Conservation (phyloP, 1,140 invertebrate genomes). For the Ceratitis capitata region DNA sequence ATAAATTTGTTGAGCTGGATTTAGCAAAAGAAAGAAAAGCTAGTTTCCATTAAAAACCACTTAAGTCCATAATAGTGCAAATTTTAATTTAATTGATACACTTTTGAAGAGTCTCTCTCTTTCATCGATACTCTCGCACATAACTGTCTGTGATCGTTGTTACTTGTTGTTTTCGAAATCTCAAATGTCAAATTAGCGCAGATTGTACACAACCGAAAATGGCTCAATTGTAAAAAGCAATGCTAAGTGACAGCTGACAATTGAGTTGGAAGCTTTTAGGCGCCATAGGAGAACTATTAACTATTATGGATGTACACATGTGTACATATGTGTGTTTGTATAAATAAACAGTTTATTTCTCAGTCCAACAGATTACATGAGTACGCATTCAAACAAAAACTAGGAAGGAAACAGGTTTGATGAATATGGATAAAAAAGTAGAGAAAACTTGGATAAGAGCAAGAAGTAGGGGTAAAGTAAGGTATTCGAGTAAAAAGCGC, state of each 20-base stretch:
- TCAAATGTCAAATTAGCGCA: constrained; percentile 25
- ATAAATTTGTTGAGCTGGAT: too few relatives aligned
- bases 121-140: neutral
- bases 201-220: constrained; percentile 2
- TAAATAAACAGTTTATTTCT: neutral
- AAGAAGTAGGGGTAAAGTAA: neutral
- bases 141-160: neutral
- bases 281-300: neutral
- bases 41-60: neutral
- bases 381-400: neutral
- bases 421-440: neutral
- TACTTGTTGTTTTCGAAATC: neutral
- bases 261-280: constrained; percentile 13
- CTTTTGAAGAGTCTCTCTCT: neutral
- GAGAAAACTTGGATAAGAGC: neutral
- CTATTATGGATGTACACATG: neutral
- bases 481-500: neutral
- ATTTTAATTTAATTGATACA: neutral
- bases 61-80: neutral
- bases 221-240: constrained; percentile 30
- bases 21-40: too few relatives aligned
- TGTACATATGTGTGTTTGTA: neutral
- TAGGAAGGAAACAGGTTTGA: neutral
- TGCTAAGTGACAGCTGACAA: constrained; percentile 32
- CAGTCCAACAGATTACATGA: neutral